A percentile compares a stretch with the other conserved stretches of the same genome.
Evolutionary conservation across 2,113 vertebrate species (phyloP).

Genomic region (Elephantulus edwardii): DNA sequence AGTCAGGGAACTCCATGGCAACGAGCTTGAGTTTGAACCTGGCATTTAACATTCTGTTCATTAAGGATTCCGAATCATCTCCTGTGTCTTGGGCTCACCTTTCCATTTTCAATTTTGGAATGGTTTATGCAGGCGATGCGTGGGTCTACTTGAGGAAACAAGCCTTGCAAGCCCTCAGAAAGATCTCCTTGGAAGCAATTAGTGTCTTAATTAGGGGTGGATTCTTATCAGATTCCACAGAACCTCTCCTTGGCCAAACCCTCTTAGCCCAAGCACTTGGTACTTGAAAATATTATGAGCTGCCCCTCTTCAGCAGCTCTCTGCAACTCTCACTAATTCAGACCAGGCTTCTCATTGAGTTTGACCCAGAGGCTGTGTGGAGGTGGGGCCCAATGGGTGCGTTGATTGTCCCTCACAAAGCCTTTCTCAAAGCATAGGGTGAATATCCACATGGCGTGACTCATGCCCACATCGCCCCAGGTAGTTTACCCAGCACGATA

Average conservation of each 20-base stretch:
- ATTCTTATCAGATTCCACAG: constrained; percentile 54
- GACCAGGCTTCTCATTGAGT: background rate
- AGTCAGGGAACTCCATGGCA: background rate
- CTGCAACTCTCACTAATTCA: background rate
- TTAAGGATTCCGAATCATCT: constrained; percentile 1
- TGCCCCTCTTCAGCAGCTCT: background rate
- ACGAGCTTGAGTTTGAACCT: background rate
- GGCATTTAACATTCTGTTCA: background rate
- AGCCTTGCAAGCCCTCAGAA: constrained; percentile 29
- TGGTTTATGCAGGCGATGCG: background rate
- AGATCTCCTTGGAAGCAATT: constrained; percentile 51
- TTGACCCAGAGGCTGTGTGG: background rate
- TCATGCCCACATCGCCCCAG: background rate
- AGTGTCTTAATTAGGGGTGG: constrained; percentile 54
- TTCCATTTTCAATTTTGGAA: background rate
- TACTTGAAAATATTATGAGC: background rate
- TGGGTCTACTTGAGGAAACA: constrained; percentile 8
- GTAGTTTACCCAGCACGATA: background rate
- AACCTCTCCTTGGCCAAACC: background rate
- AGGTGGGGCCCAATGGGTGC: background rate
- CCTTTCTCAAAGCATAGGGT: background rate
- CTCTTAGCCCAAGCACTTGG: rapidly evolving
- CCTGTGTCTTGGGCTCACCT: background rate
- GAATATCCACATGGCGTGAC: background rate
- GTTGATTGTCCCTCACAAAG: background rate